A percentile compares a stretch with the other conserved stretches of the same genome.
Evolutionary conservation across 1,140 invertebrate genomes (phyloP).

Genomic region (Dreissena rostriformis): DNA sequence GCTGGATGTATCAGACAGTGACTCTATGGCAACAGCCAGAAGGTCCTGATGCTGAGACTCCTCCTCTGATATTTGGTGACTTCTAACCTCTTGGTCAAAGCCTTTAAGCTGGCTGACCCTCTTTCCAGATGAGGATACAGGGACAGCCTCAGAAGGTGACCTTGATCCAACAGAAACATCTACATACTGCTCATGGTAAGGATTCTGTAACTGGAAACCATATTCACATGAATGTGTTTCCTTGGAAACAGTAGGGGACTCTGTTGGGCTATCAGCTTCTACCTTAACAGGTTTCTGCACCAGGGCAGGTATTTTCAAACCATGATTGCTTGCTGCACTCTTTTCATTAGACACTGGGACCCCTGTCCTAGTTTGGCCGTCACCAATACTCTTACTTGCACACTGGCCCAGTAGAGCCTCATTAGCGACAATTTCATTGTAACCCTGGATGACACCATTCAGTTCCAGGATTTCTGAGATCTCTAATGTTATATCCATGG

Average conservation of each 20-base stretch:
- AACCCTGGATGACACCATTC: conserved; percentile 40
- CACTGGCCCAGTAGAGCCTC: conserved; percentile 18
- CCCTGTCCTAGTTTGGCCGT: background rate
- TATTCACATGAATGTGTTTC: conserved; percentile 1
- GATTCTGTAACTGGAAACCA: conserved; percentile 8
- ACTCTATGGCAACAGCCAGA: conserved; percentile 51
- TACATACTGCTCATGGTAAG: conserved; percentile 48
- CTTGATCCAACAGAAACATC: conserved; percentile 38
- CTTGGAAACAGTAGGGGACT: background rate
- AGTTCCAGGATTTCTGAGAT: conserved; percentile 46
- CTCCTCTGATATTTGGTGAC: conserved; percentile 21
- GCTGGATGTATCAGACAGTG: conserved; percentile 32
- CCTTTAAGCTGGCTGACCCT: background rate
- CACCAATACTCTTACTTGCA: background rate
- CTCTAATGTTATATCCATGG: conserved; percentile 46
- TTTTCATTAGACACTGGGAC: background rate
- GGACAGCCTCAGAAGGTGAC: background rate
- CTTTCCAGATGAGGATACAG: background rate
- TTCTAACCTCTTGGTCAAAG: background rate
- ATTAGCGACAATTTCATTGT: conserved; percentile 44
- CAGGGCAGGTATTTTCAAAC: background rate
- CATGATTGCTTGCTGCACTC: background rate
- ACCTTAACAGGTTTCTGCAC: background rate
- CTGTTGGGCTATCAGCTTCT: background rate
- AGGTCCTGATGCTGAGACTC: conserved; percentile 52